Evolutionary conservation across 2,797 vertebrate species (phyloP).

Genomic region (Furcifer pardalis): DNA sequence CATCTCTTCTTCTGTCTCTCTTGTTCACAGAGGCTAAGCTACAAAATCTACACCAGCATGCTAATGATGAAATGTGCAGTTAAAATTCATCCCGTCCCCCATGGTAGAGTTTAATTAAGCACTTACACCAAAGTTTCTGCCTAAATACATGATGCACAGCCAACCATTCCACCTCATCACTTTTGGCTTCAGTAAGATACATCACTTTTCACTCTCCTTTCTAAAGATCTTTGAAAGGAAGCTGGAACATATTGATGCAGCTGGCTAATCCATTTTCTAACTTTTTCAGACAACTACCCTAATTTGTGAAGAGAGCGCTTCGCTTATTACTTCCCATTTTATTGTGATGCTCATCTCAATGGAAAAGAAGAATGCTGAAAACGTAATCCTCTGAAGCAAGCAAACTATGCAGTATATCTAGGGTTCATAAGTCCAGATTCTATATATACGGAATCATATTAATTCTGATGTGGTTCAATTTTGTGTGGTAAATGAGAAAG

Average conservation of each 20-base stretch:
- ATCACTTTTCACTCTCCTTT: background rate
- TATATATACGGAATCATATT: too few relatives aligned
- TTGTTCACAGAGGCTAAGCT: background rate
- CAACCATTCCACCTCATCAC: background rate
- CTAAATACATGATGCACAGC: conserved; percentile 19
- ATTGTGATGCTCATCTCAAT: background rate
- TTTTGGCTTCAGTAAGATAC: background rate
- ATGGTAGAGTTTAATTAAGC: conserved; percentile 45
- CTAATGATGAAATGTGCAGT: rapidly evolving
- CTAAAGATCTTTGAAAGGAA: background rate
- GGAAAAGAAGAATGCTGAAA: background rate
- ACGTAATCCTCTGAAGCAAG: background rate
- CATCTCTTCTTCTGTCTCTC: background rate
- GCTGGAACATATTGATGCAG: background rate
- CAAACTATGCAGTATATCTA: too few relatives aligned
- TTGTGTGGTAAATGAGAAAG: too few relatives aligned
- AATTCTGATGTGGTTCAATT: too few relatives aligned
- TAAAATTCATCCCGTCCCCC: conserved; percentile 28
- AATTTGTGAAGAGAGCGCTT: background rate
- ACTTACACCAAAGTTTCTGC: conserved; percentile 40
- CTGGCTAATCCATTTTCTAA: background rate
- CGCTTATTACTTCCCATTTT: background rate
- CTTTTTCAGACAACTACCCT: background rate
- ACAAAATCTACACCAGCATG: background rate
- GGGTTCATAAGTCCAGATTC: background rate